These are phyloP conservation scores for Stomatorhinus walkeri DNA, from an alignment of 2,797 vertebrate genomes.

Conservation along the genomic window DNA sequence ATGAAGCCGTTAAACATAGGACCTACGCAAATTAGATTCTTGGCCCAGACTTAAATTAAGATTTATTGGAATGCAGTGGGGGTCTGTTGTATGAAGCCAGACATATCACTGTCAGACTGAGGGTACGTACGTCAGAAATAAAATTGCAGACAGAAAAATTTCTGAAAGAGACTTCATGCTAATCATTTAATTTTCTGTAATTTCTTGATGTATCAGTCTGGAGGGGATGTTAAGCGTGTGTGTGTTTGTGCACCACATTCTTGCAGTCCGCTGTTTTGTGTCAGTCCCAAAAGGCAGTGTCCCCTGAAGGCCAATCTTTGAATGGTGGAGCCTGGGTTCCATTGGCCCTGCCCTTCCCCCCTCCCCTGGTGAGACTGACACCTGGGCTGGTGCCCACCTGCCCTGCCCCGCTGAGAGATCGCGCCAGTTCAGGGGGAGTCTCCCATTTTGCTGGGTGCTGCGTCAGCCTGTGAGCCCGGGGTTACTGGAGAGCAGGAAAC, in stretches of 20 bases:
- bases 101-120: neutral
- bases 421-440: neutral
- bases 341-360: neutral
- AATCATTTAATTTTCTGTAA: neutral
- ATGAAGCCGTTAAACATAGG: constrained; percentile 52
- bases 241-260: neutral
- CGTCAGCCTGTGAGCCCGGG: neutral
- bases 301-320: neutral
- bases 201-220: no score
- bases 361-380: neutral
- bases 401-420: neutral
- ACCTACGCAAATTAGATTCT: constrained; percentile 50
- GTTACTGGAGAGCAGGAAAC: neutral
- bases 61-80: neutral
- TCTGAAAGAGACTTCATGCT: neutral
- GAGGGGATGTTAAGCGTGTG: neutral
- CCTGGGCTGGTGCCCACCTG: neutral
- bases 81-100: neutral
- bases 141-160: neutral
- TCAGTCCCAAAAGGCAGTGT: neutral
- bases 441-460: neutral
- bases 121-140: neutral
- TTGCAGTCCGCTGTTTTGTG: neutral
- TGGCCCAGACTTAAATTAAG: constrained; percentile 45
- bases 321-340: neutral